These are phyloP conservation scores for Characodon lateralis DNA, from an alignment of 2,797 vertebrate species.

Conservation along the genomic window DNA sequence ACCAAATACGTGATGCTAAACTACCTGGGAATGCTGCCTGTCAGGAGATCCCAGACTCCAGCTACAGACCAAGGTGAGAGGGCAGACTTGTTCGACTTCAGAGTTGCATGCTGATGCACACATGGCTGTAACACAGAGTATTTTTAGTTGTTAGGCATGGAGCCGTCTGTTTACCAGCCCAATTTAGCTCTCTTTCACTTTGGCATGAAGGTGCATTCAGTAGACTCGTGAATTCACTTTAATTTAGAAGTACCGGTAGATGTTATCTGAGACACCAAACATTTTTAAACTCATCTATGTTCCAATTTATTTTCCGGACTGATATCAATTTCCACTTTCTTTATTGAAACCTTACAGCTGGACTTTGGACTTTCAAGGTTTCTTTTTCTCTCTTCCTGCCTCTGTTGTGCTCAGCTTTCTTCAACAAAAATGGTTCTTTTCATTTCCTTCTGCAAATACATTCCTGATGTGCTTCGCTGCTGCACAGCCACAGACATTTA, in stretches of 20 bases:
- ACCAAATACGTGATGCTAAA: slow-evolving; percentile 93
- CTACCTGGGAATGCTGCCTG: slow-evolving; percentile 87
- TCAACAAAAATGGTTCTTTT: background rate
- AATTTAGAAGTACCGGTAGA: slow-evolving; percentile 25
- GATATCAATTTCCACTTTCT: slow-evolving; percentile 4
- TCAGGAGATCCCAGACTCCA: slow-evolving; percentile 64
- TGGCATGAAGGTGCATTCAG: slow-evolving; percentile 12
- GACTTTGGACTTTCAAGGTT: slow-evolving; percentile 16
- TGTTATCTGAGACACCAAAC: background rate
- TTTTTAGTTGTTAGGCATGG: slow-evolving; percentile 26
- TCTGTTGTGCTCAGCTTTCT: background rate
- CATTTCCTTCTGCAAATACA: background rate
- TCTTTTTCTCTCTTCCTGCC: slow-evolving; percentile 15
- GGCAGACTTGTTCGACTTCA: background rate
- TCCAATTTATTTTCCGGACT: slow-evolving; percentile 1
- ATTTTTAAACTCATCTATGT: slow-evolving; percentile 1
- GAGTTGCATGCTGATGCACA: slow-evolving; percentile 3
- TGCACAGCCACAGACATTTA: background rate
- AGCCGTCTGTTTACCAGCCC: slow-evolving; percentile 50
- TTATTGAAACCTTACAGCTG: slow-evolving; percentile 5
- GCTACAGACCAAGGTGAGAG: slow-evolving; percentile 81
- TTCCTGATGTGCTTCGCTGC: background rate
- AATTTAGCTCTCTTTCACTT: slow-evolving; percentile 22
- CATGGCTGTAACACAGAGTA: slow-evolving; percentile 6
- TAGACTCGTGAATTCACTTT: background rate